These are phyloP conservation scores for Pseudomyrmex sp. DNA, from an alignment of 1,140 invertebrate species.

Conservation along the genomic window DNA sequence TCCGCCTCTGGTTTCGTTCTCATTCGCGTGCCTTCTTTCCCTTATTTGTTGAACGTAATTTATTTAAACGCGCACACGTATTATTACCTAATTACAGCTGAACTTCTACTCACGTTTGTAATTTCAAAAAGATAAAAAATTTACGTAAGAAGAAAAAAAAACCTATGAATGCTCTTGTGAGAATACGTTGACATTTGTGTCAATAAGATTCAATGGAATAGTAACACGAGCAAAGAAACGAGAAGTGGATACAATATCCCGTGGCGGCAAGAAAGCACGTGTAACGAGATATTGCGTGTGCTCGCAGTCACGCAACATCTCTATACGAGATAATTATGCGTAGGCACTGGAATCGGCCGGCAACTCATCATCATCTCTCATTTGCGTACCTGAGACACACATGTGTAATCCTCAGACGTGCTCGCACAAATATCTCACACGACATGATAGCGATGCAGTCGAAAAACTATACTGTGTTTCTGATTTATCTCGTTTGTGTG, in stretches of 20 bases:
- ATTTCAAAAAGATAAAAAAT: too few relatives aligned
- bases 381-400: constrained; percentile 14
- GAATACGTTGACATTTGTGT: constrained; percentile 22
- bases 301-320: constrained; percentile 36
- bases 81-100: too few relatives aligned
- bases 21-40: neutral
- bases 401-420: constrained; percentile 5
- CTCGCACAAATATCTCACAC: neutral
- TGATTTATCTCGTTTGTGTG: neutral
- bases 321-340: constrained; percentile 33
- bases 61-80: too few relatives aligned
- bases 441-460: neutral
- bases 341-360: constrained; percentile 13
- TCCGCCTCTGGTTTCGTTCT: constrained; percentile 58
- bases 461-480: neutral
- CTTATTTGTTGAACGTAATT: neutral
- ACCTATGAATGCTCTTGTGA: neutral
- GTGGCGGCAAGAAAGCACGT: neutral
- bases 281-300: constrained; percentile 32
- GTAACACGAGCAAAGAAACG: neutral
- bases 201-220: constrained; percentile 16
- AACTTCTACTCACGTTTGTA: too few relatives aligned
- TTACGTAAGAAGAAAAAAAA: too few relatives aligned
- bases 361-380: constrained; percentile 27
- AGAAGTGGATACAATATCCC: neutral